Conservation (phyloP, 1,140 invertebrate genomes). For the Sycophila sp. region DNA sequence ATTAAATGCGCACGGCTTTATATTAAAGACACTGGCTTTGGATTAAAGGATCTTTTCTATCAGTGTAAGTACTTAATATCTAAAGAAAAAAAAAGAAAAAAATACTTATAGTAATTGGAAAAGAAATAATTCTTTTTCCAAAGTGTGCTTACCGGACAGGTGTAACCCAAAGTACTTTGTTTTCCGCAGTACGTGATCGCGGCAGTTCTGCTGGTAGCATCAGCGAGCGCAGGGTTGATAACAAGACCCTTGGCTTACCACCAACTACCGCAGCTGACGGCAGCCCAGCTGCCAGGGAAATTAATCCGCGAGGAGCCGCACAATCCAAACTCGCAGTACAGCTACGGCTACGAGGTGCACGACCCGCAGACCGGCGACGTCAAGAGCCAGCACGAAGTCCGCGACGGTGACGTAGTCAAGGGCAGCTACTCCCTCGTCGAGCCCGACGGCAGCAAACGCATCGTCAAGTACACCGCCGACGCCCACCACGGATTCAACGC, state of each 20-base stretch:
- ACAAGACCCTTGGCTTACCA: neutral
- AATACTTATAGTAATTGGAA: no score
- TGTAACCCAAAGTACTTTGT: no score
- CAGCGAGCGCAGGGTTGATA: neutral
- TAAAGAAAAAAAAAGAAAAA: neutral
- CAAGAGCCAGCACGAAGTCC: slow-evolving; percentile 67
- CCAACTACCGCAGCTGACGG: slow-evolving; percentile 61
- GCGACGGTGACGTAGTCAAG: slow-evolving; percentile 68
- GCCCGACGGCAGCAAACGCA: slow-evolving; percentile 68
- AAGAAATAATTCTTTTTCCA: no score
- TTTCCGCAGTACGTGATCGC: slow-evolving; percentile 61
- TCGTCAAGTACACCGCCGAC: slow-evolving; percentile 69
- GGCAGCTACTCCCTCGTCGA: slow-evolving; percentile 69
- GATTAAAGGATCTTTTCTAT: no score
- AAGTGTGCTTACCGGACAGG: no score
- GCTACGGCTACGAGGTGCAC: slow-evolving; percentile 67
- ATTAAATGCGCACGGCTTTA: no score
- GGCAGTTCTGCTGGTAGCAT: slow-evolving; percentile 41
- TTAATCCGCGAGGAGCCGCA: slow-evolving; percentile 43
- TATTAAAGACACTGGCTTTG: no score
- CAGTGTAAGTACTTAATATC: neutral
- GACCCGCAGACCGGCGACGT: slow-evolving; percentile 67
- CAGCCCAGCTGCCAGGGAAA: slow-evolving; percentile 52
- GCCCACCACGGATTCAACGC: slow-evolving; percentile 69
- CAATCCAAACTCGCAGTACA: slow-evolving; percentile 69